Conservation (phyloP, 2,888 invertebrate genomes). For the Frankliniella fusca region DNA sequence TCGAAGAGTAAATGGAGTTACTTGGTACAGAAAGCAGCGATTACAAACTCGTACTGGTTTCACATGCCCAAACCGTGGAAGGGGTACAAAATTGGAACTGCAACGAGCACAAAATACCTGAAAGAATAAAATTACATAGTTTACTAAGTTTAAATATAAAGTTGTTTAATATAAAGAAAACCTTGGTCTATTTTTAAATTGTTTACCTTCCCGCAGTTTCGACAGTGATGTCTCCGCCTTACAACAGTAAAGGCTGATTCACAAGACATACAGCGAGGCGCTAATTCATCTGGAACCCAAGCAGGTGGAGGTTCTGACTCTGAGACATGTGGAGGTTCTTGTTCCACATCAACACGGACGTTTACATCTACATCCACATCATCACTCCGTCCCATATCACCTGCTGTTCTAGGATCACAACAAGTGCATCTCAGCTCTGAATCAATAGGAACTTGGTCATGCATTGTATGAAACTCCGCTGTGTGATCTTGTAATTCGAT, state of each 20-base stretch:
- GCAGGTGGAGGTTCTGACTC: constrained; percentile 61
- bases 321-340: constrained; percentile 30
- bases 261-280: constrained; percentile 90
- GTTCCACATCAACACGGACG: constrained; percentile 8
- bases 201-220: constrained; percentile 78
- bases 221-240: constrained; percentile 90
- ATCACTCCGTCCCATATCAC: background rate
- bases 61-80: constrained; percentile 86
- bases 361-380: constrained; percentile 15
- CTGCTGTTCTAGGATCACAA: background rate
- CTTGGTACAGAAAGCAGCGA: constrained; percentile 73
- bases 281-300: constrained; percentile 94
- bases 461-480: background rate
- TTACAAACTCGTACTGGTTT: constrained; percentile 94
- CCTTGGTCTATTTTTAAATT: background rate
- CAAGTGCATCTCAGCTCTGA: background rate
- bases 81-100: constrained; percentile 85
- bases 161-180: background rate
- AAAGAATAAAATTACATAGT: constrained; percentile 38
- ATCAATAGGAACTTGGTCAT: background rate
- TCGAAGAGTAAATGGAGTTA: constrained; percentile 56
- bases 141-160: constrained; percentile 21
- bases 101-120: constrained; percentile 93
- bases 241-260: constrained; percentile 89
- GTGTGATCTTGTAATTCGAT: background rate